Evolutionary conservation across 2,797 vertebrate species (phyloP), one percentile per base, ranked within the genome.

Genomic region (Loriculus beryllinus): DNA sequence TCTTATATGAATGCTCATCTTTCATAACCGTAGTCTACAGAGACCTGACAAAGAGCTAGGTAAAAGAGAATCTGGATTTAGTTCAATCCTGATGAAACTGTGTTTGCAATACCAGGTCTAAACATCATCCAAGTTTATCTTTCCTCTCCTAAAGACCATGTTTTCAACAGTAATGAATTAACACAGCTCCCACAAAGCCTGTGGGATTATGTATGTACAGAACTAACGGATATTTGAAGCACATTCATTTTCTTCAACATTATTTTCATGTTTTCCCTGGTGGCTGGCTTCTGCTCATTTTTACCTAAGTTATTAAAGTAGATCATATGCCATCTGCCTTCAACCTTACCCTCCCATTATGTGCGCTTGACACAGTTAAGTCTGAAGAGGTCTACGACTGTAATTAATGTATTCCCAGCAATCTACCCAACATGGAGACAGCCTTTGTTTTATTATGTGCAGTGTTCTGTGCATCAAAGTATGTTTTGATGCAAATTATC

Each of bases 361-460:
- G 29, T 56, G 60, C 0, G 0, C 91, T 94, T 94, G 89, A 88
- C 72, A 75, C 39, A 25, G 71, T 82, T 87, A 84, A n/a, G 20
- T 84, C 48, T 93, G 67, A 83, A 87, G 69, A 76, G 47, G 23
- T 52, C 91, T 86, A 60, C 57, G 77, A 22, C 56, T 47, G 35
- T 85, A 96, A 97, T 95, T 96, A 89, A 80, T 56, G 40, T 49
- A 86, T 88, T 95, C 87, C 69, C 33, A 82, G 84, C 63, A 82
- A 95, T 86, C 75, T 59, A 64, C 39, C 40, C 33, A 92, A 85
- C 48, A 80, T 31, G 28, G 47, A 84, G 48, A 70, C 26, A 42
- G 67, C 28, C 54, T 90, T 96, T 94, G n/a, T 77, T 96, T 91
- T 75, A 59, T 62, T 45, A 75, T n/a, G 47, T 65, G 63, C n/a